These are phyloP conservation scores for Drosophila neotestacea DNA, from an alignment of 2,888 invertebrate genomes.

Conservation along the genomic window DNA sequence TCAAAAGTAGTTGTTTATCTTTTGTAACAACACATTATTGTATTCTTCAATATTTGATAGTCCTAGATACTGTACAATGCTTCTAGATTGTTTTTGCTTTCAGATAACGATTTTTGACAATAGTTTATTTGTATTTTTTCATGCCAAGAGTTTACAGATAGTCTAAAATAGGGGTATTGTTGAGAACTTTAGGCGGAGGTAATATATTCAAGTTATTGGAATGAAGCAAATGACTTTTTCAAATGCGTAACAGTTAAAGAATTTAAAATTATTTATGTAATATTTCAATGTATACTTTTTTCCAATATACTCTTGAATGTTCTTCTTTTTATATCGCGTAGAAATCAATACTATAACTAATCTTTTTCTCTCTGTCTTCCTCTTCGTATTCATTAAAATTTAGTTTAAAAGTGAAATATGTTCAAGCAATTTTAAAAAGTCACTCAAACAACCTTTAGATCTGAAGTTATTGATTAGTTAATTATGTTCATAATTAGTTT, in stretches of 20 bases:
- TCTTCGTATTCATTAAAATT: neutral
- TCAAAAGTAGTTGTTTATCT: slow-evolving; percentile 9
- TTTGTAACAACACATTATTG: neutral
- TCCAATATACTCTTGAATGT: too few relatives aligned
- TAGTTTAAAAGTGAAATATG: slow-evolving; percentile 1
- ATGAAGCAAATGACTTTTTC: too few relatives aligned
- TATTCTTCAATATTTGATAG: neutral
- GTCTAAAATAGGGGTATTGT: too few relatives aligned
- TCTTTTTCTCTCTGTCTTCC: neutral
- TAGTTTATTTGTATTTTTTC: neutral
- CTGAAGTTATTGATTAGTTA: slow-evolving; percentile 12
- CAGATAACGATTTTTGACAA: neutral
- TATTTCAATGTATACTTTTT: too few relatives aligned
- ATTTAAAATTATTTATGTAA: too few relatives aligned
- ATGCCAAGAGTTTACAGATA: too few relatives aligned
- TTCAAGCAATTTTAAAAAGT: slow-evolving; percentile 2
- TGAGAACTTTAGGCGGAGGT: too few relatives aligned
- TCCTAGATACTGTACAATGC: neutral
- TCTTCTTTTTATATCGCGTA: too few relatives aligned
- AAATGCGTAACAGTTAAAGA: too few relatives aligned
- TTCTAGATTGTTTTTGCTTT: neutral
- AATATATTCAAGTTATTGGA: too few relatives aligned
- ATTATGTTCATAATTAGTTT: slow-evolving; percentile 16
- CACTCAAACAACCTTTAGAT: slow-evolving; percentile 16
- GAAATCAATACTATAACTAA: too few relatives aligned